Percentiles rank a stretch among this genome's conserved stretches.
These are phyloP conservation scores for Petaurus breviceps DNA, from an alignment of 2,113 vertebrate genomes.

Conservation along the genomic window DNA sequence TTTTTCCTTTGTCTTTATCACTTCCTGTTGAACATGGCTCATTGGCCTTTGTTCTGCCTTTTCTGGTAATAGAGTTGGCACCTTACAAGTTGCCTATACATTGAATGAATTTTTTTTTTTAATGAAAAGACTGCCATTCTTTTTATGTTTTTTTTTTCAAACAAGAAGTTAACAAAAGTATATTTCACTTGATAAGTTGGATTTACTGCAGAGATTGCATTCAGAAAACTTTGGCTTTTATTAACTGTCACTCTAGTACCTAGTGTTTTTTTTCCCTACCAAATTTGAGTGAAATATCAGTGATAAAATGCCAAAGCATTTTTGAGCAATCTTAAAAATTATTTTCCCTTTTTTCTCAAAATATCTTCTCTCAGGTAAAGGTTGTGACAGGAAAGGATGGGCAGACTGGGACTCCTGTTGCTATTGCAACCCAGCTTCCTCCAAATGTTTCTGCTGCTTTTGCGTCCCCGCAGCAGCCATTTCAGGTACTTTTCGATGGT, in stretches of 20 bases:
- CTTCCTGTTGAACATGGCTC: neutral
- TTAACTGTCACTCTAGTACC: neutral
- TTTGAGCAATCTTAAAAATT: slow-evolving; percentile 79
- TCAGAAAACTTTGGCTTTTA: neutral
- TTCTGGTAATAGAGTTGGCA: neutral
- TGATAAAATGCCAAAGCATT: slow-evolving; percentile 70
- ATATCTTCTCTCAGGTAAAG: slow-evolving; percentile 90
- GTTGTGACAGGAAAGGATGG: slow-evolving; percentile 95
- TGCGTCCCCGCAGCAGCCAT: slow-evolving; percentile 88
- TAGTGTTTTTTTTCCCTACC: slow-evolving; percentile 51
- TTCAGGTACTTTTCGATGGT: slow-evolving; percentile 88
- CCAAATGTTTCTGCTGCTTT: slow-evolving; percentile 94
- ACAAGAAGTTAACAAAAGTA: neutral
- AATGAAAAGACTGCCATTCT: neutral
- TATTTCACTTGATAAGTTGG: neutral
- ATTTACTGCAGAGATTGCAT: slow-evolving; percentile 3
- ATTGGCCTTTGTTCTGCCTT: neutral
- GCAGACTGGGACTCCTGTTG: slow-evolving; percentile 93
- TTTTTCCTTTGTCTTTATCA: neutral
- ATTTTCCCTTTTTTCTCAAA: slow-evolving; percentile 81
- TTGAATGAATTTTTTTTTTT: neutral
- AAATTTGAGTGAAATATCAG: slow-evolving; percentile 65
- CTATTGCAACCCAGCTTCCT: slow-evolving; percentile 95
- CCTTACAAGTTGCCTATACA: neutral
- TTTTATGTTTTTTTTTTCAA: neutral